Evolutionary conservation across 2,113 vertebrate genomes (phyloP).

Genomic region (Podarcis cretensis): DNA sequence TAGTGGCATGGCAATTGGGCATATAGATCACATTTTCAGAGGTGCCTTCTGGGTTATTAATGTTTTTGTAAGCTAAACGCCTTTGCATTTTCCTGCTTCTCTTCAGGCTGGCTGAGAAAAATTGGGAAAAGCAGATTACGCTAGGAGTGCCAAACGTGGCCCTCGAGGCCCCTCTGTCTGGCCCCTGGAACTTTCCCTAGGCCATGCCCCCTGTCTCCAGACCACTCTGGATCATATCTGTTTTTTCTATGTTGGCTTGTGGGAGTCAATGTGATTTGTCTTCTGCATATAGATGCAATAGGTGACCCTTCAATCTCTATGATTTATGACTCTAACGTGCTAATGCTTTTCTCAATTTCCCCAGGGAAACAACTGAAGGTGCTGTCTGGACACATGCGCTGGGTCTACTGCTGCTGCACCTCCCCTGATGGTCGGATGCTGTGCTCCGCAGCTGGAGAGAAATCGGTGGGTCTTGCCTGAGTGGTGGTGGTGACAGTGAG

Average conservation of each 20-base stretch:
- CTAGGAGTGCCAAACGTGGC: no score
- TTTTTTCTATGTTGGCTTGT: no score
- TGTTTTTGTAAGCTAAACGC: background rate
- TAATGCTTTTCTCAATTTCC: background rate
- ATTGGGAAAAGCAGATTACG: background rate
- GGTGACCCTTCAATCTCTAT: no score
- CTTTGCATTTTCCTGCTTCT: background rate
- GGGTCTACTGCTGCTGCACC: constrained; percentile 93
- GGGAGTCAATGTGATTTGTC: no score
- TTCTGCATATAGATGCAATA: no score
- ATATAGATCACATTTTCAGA: background rate
- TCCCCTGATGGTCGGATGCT: constrained; percentile 96
- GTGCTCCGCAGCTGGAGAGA: constrained; percentile 89
- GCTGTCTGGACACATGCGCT: constrained; percentile 88
- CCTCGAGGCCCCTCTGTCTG: no score
- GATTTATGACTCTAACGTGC: no score
- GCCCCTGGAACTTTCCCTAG: no score
- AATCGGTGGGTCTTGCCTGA: constrained; percentile 82
- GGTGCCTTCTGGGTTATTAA: background rate
- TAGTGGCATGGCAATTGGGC: background rate
- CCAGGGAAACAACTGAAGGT: constrained; percentile 90
- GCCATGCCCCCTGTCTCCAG: no score
- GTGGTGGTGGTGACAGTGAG: background rate
- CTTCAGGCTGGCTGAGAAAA: background rate
- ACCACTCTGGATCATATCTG: no score